Evolutionary conservation across 2,888 invertebrate genomes (phyloP), one percentile per base, ranked within the genome.

Genomic region (Cataglyphis cursor): DNA sequence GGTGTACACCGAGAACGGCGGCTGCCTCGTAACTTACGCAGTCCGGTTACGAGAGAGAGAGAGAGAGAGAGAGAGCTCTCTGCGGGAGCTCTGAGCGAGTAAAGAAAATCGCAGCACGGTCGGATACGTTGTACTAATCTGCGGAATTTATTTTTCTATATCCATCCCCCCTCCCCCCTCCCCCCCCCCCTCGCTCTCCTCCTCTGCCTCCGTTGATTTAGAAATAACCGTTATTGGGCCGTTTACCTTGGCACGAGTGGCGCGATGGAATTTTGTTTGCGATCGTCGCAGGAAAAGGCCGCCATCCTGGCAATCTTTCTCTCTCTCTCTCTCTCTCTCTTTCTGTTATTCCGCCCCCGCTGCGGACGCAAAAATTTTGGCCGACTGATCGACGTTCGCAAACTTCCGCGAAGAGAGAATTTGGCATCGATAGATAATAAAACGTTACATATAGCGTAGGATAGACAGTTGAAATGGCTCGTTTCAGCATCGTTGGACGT

Each of bases 21-120:
- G 92, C 91, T 90, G 90, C 90, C 90, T 88, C 92, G 92, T 94
- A 94, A 94, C 89, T 94, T 93, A 93, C 90, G 89, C 86, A 84
- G 86, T 83, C 82, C 84, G 84, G 85, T 83, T 84, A 82, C 83
- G 81, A 76, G 24, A 24, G 24, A 24, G 24, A 24, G 24, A 24
- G 24, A 24, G 24, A 24, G 24, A 24, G 24, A 24, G 28, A 28
- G 28, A 28, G 28, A 28, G 76, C 35, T 75, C n/a, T n/a, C n/a
- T 61, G 54, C 64, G 81, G 59, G 59, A 44, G 74, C 54, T 51
- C 54, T 51, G 64, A 62, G 73, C 51, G 51, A 51, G n/a, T 51
- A 9, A 48, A 73, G 86, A 85, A 74, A 82, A 65, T 70, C 57
- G 44, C 51, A 72, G 51, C 83, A 54, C 85, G 18, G 68, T 85